phyloP scores from a whole-genome alignment of 2,113 vertebrate genomes.

The Oryctolagus cuniculus region mOryCun1.1 NC_091440.1:16926001-16926500 shows the following conservation, averaged over 20 bases:
- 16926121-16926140: conserved; percentile 28
- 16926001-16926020: background rate
- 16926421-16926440: background rate
- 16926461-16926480: background rate
- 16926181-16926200: background rate
- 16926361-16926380: background rate
- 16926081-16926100: background rate
- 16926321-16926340: background rate
- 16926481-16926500: background rate
- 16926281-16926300: background rate
- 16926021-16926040: background rate
- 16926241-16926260: background rate
- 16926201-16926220: background rate
- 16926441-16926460: background rate
- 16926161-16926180: background rate
- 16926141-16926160: background rate
- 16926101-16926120: background rate
- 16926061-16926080: background rate
- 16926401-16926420: background rate
- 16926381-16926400: background rate
- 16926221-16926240: background rate
- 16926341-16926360: background rate
- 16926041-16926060: background rate
- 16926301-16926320: background rate
- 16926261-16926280: background rate